These are phyloP conservation scores for Sepioteuthis lessoniana DNA, from an alignment of 2,888 invertebrate species.

Conservation along the genomic window DNA sequence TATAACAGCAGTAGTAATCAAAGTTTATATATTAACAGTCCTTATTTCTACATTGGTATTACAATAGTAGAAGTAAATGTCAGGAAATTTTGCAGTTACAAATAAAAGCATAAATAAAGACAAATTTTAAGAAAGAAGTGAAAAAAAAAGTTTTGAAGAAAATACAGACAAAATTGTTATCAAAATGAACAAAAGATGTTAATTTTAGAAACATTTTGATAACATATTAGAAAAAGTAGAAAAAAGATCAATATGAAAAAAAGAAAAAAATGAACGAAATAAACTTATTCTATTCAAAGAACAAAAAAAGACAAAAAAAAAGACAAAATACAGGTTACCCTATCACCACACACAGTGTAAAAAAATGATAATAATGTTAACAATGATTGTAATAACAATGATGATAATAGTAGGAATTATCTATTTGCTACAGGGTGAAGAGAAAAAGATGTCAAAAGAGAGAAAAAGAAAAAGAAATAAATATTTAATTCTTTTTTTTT, in stretches of 20 bases:
- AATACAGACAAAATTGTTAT: not conserved
- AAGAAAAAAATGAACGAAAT: not conserved
- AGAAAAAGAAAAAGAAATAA: not conserved
- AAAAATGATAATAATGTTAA: not conserved
- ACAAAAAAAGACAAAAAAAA: not conserved
- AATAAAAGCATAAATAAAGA: not conserved
- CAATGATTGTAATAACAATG: not conserved
- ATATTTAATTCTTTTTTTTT: not conserved
- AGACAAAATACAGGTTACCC: not conserved
- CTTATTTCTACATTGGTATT: not conserved
- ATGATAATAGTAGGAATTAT: not conserved
- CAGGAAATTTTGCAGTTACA: not conserved
- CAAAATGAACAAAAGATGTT: too few relatives aligned
- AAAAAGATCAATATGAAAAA: not conserved
- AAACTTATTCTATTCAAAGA: not conserved
- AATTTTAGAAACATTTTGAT: too few relatives aligned
- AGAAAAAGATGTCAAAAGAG: not conserved
- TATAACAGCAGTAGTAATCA: not conserved
- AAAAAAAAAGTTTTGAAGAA: not conserved
- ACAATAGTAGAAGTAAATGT: not conserved
- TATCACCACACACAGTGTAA: not conserved
- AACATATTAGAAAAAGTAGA: not conserved
- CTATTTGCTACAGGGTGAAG: too few relatives aligned
- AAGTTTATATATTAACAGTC: not conserved
- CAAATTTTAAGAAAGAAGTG: not conserved